Percentiles rank a stretch among this genome's conserved stretches.
These are phyloP conservation scores for Fragum fragum DNA, from an alignment of 2,888 invertebrate species.

Conservation along the genomic window DNA sequence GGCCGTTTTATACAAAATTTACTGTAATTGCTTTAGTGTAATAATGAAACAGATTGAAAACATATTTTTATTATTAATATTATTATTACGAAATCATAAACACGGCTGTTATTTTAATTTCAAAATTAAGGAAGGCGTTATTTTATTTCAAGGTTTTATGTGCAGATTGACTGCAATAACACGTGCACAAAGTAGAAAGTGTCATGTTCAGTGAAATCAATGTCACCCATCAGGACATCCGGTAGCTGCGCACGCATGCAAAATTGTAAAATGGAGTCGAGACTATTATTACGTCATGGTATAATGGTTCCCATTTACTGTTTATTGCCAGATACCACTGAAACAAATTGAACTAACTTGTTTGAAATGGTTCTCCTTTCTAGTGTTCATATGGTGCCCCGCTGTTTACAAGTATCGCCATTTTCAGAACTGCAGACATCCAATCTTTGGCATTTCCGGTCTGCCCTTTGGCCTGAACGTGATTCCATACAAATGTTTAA, in stretches of 20 bases:
- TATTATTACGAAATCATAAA: too few species aligned
- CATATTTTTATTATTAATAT: too few species aligned
- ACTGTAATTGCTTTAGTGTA: too few species aligned
- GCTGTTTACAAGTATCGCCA: conserved; percentile 26
- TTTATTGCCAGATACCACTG: conserved; percentile 21
- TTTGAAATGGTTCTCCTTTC: conserved; percentile 17
- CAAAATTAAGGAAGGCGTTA: too few species aligned
- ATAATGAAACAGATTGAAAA: too few species aligned
- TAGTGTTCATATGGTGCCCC: background rate
- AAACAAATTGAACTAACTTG: conserved; percentile 27
- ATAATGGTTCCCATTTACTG: conserved; percentile 13
- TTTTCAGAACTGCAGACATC: conserved; percentile 14
- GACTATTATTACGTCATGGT: conserved; percentile 30
- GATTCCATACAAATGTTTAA: too few species aligned
- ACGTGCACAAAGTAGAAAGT: conserved; percentile 7
- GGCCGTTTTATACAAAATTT: too few species aligned
- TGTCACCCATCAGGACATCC: conserved; percentile 32
- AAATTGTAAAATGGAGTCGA: conserved; percentile 14
- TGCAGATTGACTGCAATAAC: background rate
- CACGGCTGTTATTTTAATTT: too few species aligned
- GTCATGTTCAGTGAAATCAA: conserved; percentile 24
- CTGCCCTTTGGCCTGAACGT: conserved; percentile 9
- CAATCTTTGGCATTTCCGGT: conserved; percentile 9
- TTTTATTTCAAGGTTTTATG: background rate
- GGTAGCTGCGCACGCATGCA: conserved; percentile 26